A percentile compares a stretch with the other conserved stretches of the same genome.
phyloP scores from a whole-genome alignment of 2,888 invertebrate species.

The Bruchidius siliquastri region DNA sequence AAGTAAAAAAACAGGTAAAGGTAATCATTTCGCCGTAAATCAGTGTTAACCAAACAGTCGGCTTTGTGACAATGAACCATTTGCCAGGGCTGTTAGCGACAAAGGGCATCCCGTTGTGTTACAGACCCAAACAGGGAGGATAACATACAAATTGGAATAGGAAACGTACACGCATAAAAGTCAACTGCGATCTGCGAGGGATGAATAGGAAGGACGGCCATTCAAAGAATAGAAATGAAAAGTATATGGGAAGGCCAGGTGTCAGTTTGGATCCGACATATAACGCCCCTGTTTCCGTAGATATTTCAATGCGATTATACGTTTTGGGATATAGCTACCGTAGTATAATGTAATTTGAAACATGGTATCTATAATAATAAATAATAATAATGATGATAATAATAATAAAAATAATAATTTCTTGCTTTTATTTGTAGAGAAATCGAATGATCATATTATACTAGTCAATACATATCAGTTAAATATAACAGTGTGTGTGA shows the following conservation, averaged over 20 bases:
- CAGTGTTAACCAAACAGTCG: slow-evolving; percentile 16
- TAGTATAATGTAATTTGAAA: no score
- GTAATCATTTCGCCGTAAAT: slow-evolving; percentile 27
- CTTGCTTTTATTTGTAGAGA: no score
- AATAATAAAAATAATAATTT: no score
- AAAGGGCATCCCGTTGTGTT: slow-evolving; percentile 14
- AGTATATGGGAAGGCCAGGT: slow-evolving; percentile 1
- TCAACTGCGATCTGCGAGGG: slow-evolving; percentile 2
- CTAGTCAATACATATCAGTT: no score
- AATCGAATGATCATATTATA: no score
- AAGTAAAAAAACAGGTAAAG: neutral
- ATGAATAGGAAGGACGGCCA: neutral
- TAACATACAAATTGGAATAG: slow-evolving; percentile 34
- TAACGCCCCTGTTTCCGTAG: neutral
- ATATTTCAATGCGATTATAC: neutral
- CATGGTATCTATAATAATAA: no score
- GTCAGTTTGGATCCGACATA: neutral
- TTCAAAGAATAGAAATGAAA: neutral
- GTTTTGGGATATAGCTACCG: neutral
- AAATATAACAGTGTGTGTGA: no score
- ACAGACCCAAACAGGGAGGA: slow-evolving; percentile 29
- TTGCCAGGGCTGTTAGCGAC: slow-evolving; percentile 16
- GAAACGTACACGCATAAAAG: slow-evolving; percentile 22
- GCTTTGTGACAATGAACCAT: slow-evolving; percentile 12
- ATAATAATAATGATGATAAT: no score